Evolutionary conservation across 2,797 vertebrate species (phyloP).

Genomic region (Rhinoraja longicauda): DNA sequence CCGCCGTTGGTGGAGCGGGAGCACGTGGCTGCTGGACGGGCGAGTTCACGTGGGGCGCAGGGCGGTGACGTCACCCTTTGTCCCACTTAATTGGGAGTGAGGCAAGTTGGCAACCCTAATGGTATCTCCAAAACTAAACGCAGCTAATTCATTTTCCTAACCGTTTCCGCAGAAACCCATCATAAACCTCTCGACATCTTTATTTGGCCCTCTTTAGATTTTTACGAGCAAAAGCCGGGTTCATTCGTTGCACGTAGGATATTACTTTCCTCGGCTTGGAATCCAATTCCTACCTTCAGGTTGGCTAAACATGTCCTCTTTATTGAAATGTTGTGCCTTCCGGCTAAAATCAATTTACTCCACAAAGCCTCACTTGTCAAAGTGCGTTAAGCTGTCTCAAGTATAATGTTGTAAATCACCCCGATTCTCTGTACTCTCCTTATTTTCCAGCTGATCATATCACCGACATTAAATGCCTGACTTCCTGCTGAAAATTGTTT

Average conservation of each 20-base stretch:
- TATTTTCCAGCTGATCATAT: not conserved
- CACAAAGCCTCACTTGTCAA: not conserved
- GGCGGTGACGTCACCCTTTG: too few relatives aligned
- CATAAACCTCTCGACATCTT: not conserved
- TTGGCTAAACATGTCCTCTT: not conserved
- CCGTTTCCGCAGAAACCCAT: not conserved
- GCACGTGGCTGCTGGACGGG: too few relatives aligned
- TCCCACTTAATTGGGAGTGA: too few relatives aligned
- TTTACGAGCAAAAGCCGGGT: not conserved
- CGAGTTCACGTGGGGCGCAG: too few relatives aligned
- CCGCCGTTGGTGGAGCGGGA: too few relatives aligned
- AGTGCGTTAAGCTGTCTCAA: not conserved
- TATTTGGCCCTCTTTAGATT: not conserved
- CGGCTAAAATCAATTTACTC: not conserved
- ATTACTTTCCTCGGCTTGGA: not conserved
- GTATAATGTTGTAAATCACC: not conserved
- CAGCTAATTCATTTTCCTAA: not conserved
- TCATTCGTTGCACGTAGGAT: not conserved
- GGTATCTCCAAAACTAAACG: not conserved
- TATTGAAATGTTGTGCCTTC: conserved; percentile 3
- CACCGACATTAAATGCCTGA: not conserved
- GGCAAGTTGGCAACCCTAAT: too few relatives aligned
- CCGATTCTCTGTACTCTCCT: not conserved
- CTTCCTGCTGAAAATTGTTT: not conserved
- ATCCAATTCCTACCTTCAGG: not conserved